These are phyloP conservation scores for Zhengitettix transpicula DNA, from an alignment of 2,888 invertebrate genomes.

Conservation along the genomic window DNA sequence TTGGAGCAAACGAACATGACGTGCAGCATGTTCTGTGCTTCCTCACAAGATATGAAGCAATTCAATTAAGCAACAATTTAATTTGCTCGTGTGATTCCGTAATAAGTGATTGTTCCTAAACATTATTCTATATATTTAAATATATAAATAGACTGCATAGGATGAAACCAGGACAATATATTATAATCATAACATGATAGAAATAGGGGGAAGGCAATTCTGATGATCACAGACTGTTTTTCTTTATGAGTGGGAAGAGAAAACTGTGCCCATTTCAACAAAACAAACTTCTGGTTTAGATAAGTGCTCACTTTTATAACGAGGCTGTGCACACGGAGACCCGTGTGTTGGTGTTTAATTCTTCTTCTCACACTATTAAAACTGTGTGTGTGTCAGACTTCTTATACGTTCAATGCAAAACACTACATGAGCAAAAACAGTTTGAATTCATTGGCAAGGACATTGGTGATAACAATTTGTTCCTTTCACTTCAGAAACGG, in stretches of 20 bases:
- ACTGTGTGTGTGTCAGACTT: constrained; percentile 8
- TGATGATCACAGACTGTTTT: constrained; percentile 33
- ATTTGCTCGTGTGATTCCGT: constrained; percentile 2
- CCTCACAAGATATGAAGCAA: not conserved
- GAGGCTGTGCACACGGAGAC: constrained; percentile 1
- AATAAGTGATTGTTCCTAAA: constrained; percentile 6
- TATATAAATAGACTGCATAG: constrained; percentile 3
- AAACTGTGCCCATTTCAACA: constrained; percentile 1
- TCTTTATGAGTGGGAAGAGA: constrained; percentile 9
- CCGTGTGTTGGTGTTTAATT: not conserved
- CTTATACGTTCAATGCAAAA: constrained; percentile 8
- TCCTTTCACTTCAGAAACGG: no score
- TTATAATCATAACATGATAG: constrained; percentile 5
- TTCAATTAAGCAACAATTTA: not conserved
- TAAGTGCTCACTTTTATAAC: not conserved
- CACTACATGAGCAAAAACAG: constrained; percentile 11
- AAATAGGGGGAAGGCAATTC: constrained; percentile 28
- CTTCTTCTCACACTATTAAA: constrained; percentile 11
- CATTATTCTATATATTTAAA: not conserved
- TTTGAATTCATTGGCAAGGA: constrained; percentile 2
- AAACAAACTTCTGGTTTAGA: constrained; percentile 1
- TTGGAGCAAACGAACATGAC: constrained; percentile 1
- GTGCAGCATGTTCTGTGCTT: not conserved
- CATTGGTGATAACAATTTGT: no score
- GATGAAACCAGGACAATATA: not conserved